These are phyloP conservation scores for Stenodema calcarata DNA, from an alignment of 2,888 invertebrate species.

Conservation along the genomic window DNA sequence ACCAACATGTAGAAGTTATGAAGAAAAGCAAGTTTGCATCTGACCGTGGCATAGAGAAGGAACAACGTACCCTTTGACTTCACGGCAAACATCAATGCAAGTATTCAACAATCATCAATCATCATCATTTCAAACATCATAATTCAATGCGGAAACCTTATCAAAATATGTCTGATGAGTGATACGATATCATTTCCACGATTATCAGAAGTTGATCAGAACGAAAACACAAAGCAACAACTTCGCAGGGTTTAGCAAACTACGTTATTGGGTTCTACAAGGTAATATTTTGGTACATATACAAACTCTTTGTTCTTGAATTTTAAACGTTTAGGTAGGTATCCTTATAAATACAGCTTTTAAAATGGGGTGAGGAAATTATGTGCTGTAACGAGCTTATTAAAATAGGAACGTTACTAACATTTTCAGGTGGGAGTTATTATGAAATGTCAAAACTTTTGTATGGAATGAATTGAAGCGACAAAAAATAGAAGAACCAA, in stretches of 20 bases:
- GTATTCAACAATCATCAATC: too few species aligned
- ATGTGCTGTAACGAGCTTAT: not conserved
- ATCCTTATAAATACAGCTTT: constrained; percentile 9
- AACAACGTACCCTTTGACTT: not conserved
- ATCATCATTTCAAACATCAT: too few species aligned
- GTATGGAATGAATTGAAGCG: too few species aligned
- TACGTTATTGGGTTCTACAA: not conserved
- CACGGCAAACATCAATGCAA: not conserved
- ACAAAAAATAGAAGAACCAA: too few species aligned
- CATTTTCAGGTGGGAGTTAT: not conserved
- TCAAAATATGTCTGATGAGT: not conserved
- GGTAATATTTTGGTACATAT: not conserved
- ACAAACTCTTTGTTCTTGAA: constrained; percentile 13
- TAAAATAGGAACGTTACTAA: not conserved
- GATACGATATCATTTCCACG: not conserved
- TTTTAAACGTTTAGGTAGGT: too few species aligned
- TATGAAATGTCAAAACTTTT: too few species aligned
- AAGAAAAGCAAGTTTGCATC: not conserved
- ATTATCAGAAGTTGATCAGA: not conserved
- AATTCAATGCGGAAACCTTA: not conserved
- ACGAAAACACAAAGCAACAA: not conserved
- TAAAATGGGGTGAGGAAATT: not conserved
- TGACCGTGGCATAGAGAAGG: not conserved
- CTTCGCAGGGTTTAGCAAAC: not conserved
- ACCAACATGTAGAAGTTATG: not conserved